Conservation (phyloP, 2,797 vertebrate species). For the Yasuhikotakia modesta region DNA sequence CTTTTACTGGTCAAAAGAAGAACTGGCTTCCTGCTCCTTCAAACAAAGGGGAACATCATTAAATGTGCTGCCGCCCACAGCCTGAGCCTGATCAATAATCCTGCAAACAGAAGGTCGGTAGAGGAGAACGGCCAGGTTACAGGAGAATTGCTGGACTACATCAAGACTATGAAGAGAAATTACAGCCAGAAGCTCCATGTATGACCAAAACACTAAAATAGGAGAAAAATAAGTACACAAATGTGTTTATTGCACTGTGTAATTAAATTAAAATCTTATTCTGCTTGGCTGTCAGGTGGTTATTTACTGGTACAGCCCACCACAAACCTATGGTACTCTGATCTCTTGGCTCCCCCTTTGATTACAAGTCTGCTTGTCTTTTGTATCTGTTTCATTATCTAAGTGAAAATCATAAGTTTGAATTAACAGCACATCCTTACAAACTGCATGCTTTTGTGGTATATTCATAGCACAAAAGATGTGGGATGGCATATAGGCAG, state of each 20-base stretch:
- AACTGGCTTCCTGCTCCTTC: slow-evolving; percentile 38
- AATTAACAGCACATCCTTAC: too few relatives aligned
- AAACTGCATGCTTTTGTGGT: not conserved
- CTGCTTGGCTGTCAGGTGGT: too few relatives aligned
- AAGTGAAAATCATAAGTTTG: not conserved
- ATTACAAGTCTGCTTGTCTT: too few relatives aligned
- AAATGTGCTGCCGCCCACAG: slow-evolving; percentile 35
- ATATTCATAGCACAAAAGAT: not conserved
- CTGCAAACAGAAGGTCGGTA: slow-evolving; percentile 21
- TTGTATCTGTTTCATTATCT: not conserved
- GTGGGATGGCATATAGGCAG: not conserved
- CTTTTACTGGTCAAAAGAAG: slow-evolving; percentile 37
- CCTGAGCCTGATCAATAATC: slow-evolving; percentile 45
- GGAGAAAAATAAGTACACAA: not conserved
- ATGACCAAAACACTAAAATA: slow-evolving; percentile 1
- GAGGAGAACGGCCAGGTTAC: slow-evolving; percentile 38
- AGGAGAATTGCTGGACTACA: slow-evolving; percentile 27
- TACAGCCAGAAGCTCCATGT: slow-evolving; percentile 3
- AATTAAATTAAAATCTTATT: not conserved
- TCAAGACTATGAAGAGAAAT: slow-evolving; percentile 35
- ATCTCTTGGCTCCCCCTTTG: too few relatives aligned
- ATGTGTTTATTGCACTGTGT: not conserved
- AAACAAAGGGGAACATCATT: slow-evolving; percentile 52
- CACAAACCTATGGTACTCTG: too few relatives aligned
- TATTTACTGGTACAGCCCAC: too few relatives aligned